Conservation (phyloP, 2,113 vertebrate species). For the Dromas ardeola region DNA sequence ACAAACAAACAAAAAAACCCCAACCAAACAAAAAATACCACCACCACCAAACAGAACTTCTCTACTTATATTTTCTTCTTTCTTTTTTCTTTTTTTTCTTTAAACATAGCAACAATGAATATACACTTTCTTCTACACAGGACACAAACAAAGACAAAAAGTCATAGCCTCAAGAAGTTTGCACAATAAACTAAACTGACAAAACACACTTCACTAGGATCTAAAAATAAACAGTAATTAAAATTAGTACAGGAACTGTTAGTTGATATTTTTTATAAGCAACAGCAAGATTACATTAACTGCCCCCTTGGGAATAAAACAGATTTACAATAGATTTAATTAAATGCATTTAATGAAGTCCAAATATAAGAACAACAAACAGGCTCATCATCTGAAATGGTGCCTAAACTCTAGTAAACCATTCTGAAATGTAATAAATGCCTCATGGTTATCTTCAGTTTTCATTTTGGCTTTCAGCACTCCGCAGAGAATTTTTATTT, state of each 20-base stretch:
- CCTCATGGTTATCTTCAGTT: not conserved
- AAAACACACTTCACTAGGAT: not conserved
- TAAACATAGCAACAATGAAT: not conserved
- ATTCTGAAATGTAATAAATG: not conserved
- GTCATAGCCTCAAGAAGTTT: not conserved
- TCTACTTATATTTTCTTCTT: not conserved
- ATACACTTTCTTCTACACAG: not conserved
- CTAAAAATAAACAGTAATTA: slow-evolving; percentile 50
- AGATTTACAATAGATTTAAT: slow-evolving; percentile 65
- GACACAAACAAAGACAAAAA: not conserved
- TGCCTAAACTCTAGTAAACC: not conserved
- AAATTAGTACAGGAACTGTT: slow-evolving; percentile 44
- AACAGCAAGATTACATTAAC: slow-evolving; percentile 63
- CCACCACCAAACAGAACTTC: not conserved
- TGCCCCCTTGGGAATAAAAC: not conserved
- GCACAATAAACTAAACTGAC: not conserved
- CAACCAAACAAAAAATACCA: too few relatives aligned
- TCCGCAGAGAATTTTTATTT: not conserved
- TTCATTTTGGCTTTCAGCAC: not conserved
- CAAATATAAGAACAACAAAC: slow-evolving; percentile 35
- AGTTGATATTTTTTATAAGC: slow-evolving; percentile 20
- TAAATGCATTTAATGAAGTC: slow-evolving; percentile 62
- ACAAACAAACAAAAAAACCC: not conserved
- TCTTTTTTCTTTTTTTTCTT: not conserved
- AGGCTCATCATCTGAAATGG: not conserved